Conservation (phyloP, 1,140 invertebrate species). For the Paracyclopina nana region DNA sequence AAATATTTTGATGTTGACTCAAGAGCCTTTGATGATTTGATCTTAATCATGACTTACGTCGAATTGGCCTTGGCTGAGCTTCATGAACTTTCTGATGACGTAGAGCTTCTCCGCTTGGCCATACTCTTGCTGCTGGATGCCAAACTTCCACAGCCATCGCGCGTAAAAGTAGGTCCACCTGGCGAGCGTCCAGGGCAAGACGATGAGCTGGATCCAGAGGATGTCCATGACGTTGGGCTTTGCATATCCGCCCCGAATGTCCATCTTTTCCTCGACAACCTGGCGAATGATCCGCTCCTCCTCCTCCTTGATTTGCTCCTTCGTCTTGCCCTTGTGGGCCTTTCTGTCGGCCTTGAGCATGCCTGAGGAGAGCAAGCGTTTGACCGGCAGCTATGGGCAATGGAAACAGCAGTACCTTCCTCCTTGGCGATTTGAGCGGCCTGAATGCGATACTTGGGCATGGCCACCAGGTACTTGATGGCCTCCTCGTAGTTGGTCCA, state of each 20-base stretch:
- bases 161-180: slow-evolving; percentile 49
- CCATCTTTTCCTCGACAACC: slow-evolving; percentile 21
- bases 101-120: slow-evolving; percentile 61
- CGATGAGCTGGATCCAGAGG: slow-evolving; percentile 56
- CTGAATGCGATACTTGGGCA: slow-evolving; percentile 63
- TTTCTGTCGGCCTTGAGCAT: slow-evolving; percentile 18
- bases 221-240: slow-evolving; percentile 53
- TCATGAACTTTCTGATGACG: slow-evolving; percentile 53
- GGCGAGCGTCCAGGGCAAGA: slow-evolving; percentile 47
- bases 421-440: slow-evolving; percentile 20
- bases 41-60: slow-evolving; percentile 26
- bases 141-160: slow-evolving; percentile 58
- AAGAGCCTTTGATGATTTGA: not conserved
- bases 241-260: slow-evolving; percentile 52
- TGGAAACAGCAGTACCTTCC: too few species aligned
- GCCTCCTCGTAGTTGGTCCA: slow-evolving; percentile 55
- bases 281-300: slow-evolving; percentile 20
- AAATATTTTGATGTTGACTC: not conserved
- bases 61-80: slow-evolving; percentile 37
- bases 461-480: slow-evolving; percentile 60
- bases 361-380: too few species aligned
- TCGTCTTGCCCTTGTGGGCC: slow-evolving; percentile 19
- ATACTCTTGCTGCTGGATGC: slow-evolving; percentile 48
- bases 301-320: slow-evolving; percentile 20
- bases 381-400: too few species aligned